Evolutionary conservation across 1,140 invertebrate species (phyloP), one percentile per base, ranked within the genome.

Genomic region (Neodiprion pinetum): DNA sequence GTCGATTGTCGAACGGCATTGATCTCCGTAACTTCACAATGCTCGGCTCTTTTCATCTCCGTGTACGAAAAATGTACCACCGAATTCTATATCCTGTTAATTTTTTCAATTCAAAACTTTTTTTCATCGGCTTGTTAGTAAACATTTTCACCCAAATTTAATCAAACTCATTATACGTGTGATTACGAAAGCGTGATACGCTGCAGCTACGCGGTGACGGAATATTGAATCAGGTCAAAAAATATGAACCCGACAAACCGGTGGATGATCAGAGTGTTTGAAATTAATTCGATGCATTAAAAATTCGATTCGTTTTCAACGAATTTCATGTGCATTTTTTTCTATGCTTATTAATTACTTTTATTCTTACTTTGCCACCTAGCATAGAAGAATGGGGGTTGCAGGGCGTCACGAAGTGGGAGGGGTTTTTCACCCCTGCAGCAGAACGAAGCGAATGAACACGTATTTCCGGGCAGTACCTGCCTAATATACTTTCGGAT

Each of bases 401-500:
- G 28, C 28, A 40, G 28, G 28, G 28, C 5, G 28, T 5, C 28
- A 40, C 28, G 0, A 40, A 40, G 28, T 40, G 28, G 28, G 28
- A 40, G 28, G 28, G 5, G 28, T 40, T 40, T 40, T 5, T 40
- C 28, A 40, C 28, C 28, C 28, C 28, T 40, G 1, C 28, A 40
- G 28, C 28, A 40, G 28, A 40, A 40, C 28, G 28, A 40, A 40
- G 28, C 1, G 28, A 40, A 40, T 40, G 28, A 40, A 40, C 28
- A 40, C 28, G 28, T 40, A 40, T 40, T 40, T 40, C 28, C 28
- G 1, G 2, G 28, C 28, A 2, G 5, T 40, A 40, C 28, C 28
- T 40, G 47, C 48, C 17, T 71, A 48, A 71, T 74, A 68, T 11
- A 40, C 71, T 23, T 21, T 67, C 48, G 72, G 7, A 73, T 73